Evolutionary conservation across 2,113 vertebrate genomes (phyloP).

Genomic region (Myotis brandtii): DNA sequence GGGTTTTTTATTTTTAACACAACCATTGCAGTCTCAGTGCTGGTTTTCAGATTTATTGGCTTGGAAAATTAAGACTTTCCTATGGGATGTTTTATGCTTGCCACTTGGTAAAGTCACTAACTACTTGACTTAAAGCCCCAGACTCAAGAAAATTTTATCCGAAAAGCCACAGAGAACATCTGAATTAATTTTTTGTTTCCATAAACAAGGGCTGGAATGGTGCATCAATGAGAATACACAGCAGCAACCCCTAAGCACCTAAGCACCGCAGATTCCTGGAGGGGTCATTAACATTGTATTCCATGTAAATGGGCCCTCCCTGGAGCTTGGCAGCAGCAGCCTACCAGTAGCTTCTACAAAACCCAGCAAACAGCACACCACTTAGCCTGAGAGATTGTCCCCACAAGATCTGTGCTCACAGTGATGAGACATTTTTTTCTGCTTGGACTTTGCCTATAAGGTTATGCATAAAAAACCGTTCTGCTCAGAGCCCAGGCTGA

Average conservation of each 20-base stretch:
- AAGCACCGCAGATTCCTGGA: background rate
- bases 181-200: background rate
- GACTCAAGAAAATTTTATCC: background rate
- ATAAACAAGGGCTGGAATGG: background rate
- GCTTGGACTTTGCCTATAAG: too few relatives aligned
- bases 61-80: constrained; percentile 32
- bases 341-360: background rate
- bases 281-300: background rate
- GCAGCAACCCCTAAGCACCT: background rate
- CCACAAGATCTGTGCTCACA: background rate
- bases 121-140: background rate
- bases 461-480: background rate
- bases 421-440: background rate
- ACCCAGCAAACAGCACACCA: background rate
- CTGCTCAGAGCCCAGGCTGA: background rate
- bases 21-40: background rate
- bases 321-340: background rate
- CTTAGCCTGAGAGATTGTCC: background rate
- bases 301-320: background rate
- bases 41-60: constrained; percentile 26
- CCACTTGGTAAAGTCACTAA: background rate
- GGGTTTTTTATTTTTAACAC: background rate
- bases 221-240: background rate
- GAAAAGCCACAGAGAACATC: background rate
- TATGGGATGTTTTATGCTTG: background rate